Base-by-base conservation (phyloP, 2,888 invertebrate species). In the Torymus tubicola region DNA sequence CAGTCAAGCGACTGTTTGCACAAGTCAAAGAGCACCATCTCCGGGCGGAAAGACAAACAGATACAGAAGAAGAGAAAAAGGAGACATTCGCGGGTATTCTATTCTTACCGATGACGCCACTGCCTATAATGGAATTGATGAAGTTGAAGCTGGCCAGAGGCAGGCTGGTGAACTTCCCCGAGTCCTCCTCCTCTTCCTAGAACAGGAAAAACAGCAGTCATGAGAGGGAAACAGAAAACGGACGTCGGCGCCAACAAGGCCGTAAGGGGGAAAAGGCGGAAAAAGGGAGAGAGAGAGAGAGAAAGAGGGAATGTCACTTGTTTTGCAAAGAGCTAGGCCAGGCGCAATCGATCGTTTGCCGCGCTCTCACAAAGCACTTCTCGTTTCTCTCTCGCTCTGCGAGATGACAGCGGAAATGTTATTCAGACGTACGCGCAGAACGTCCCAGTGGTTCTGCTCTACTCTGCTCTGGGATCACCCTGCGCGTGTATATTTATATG, bases 111-210 rank as follows among this genome's bases (percentile, higher is more conserved):
- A 96, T 96, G 76, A 96, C 95, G 83, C 96, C 96, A 87, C 96
- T 96, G 80, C 96, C 96, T 83, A 96, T 95, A 88, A 96, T 96
- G 70, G 96, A 96, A 91, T 96, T 96, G 88, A 96, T 96, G 91
- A 96, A 96, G 92, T 96, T 96, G 91, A 96, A 96, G 90, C 95
- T 95, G 83, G 96, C 95, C 91, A 94, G 93, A 50, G 95, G 94
- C 84, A 95, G 91, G 82, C 95, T 94, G 85, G 93, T 94, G 85
- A 93, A 93, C 86, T 93, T 93, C 80, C 94, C 93, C 77, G 92
- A 91, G 82, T 92, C 92, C 77, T 93, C 92, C 76, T 92, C 92
- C 84, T 93, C 91, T 83, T 90, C 81, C 80, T 77, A 53, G 42
- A 42, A 42, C 2, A 50, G 61, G n/a, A 2, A 69, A 24, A 64